A percentile compares a stretch with the other conserved stretches of the same genome.
Conservation (phyloP, 2,888 invertebrate species). For the Phortica magna region DNA sequence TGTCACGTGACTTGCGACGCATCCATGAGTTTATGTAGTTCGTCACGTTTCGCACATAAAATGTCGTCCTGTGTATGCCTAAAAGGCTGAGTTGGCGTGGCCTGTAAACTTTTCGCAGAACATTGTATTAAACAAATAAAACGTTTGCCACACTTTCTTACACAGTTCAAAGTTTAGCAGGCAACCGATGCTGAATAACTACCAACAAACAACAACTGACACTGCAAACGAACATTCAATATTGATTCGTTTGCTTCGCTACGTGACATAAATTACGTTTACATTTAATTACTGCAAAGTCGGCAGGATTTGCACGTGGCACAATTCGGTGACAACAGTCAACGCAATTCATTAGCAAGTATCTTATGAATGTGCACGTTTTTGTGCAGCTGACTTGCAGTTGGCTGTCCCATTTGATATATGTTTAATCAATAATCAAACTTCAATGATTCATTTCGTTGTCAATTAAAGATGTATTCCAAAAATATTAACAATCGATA, state of each 20-base stretch:
- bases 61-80: slow-evolving; percentile 49
- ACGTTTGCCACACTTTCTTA: slow-evolving; percentile 32
- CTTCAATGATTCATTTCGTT: too few species aligned
- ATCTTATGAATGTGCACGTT: too few species aligned
- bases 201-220: background rate
- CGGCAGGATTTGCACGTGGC: background rate
- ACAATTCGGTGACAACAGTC: slow-evolving; percentile 20
- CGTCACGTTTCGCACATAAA: slow-evolving; percentile 61
- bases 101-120: slow-evolving; percentile 51
- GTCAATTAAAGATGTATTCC: too few species aligned
- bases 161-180: background rate
- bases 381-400: background rate
- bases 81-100: slow-evolving; percentile 13
- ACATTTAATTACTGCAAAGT: slow-evolving; percentile 54
- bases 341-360: background rate
- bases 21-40: slow-evolving; percentile 58
- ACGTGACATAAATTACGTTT: slow-evolving; percentile 65
- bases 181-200: background rate
- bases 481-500: too few species aligned
- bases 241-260: slow-evolving; percentile 40
- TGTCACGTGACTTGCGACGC: slow-evolving; percentile 54
- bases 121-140: slow-evolving; percentile 30
- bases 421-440: background rate
- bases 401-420: background rate
- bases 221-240: background rate